These are phyloP conservation scores for Amphipyra tragopoginis DNA, from an alignment of 2,888 invertebrate genomes.

Conservation along the genomic window DNA sequence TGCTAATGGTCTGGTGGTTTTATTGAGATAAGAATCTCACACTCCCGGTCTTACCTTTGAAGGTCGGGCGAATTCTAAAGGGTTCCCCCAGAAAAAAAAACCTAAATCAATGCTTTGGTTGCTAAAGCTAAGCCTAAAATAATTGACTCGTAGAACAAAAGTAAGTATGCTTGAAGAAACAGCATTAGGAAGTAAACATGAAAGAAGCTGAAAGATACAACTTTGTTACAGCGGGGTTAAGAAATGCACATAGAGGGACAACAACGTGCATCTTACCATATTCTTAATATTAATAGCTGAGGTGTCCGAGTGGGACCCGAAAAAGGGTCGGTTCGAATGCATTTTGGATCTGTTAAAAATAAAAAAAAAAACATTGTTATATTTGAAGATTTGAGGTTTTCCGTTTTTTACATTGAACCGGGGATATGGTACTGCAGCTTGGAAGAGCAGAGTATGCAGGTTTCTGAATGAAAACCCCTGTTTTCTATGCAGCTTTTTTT, in stretches of 20 bases:
- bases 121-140: neutral
- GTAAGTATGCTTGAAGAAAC: neutral
- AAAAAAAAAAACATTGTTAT: slow-evolving; percentile 15
- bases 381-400: neutral
- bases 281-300: slow-evolving; percentile 90
- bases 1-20: too few species aligned
- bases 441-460: too few species aligned
- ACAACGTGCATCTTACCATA: slow-evolving; percentile 82
- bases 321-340: slow-evolving; percentile 74
- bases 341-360: slow-evolving; percentile 73
- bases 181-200: neutral
- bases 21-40: too few species aligned
- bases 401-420: too few species aligned
- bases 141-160: neutral
- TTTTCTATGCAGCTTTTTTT: too few species aligned
- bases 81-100: too few species aligned
- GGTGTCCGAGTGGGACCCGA: slow-evolving; percentile 91
- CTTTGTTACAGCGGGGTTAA: slow-evolving; percentile 34
- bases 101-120: too few species aligned
- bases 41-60: too few species aligned
- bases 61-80: too few species aligned
- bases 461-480: too few species aligned
- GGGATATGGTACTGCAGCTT: too few species aligned
- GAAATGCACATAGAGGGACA: slow-evolving; percentile 37
- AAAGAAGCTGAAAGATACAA: slow-evolving; percentile 16